A percentile compares a stretch with the other conserved stretches of the same genome.
Evolutionary conservation across 2,113 vertebrate genomes (phyloP).

Genomic region (Chamaetylas fuelleborni): DNA sequence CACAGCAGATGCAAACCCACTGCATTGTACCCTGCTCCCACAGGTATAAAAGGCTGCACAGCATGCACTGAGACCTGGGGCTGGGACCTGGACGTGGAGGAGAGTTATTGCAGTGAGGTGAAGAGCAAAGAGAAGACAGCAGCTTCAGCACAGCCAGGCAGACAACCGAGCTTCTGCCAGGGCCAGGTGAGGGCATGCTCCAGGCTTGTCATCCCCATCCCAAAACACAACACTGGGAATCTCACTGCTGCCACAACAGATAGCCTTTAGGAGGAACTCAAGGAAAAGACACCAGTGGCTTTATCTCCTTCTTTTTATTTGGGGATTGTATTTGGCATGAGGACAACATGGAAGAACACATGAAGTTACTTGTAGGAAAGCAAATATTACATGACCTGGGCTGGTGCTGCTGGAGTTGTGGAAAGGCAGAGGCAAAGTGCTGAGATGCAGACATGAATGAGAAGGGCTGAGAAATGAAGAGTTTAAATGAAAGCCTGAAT

Average conservation of each 20-base stretch:
- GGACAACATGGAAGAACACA: not conserved
- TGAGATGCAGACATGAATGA: not conserved
- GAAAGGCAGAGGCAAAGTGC: not conserved
- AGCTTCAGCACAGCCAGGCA: not conserved
- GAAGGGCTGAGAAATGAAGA: not conserved
- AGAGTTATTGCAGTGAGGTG: not conserved
- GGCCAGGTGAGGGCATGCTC: not conserved
- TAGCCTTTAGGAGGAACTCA: not conserved
- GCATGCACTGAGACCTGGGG: fast-evolving
- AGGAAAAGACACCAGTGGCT: not conserved
- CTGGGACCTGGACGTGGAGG: not conserved
- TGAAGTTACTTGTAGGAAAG: not conserved
- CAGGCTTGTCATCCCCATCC: not conserved
- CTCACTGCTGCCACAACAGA: not conserved
- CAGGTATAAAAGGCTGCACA: not conserved
- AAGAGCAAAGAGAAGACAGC: not conserved
- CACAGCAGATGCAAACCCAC: not conserved
- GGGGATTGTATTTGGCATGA: not conserved
- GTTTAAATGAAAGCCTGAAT: not conserved
- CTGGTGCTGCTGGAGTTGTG: not conserved
- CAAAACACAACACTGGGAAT: not conserved
- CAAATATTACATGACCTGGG: not conserved
- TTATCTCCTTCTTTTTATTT: not conserved
- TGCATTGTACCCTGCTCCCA: not conserved
- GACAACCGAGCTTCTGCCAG: not conserved